phyloP scores from a whole-genome alignment of 2,113 vertebrate species.

The Clarias gariepinus region DNA sequence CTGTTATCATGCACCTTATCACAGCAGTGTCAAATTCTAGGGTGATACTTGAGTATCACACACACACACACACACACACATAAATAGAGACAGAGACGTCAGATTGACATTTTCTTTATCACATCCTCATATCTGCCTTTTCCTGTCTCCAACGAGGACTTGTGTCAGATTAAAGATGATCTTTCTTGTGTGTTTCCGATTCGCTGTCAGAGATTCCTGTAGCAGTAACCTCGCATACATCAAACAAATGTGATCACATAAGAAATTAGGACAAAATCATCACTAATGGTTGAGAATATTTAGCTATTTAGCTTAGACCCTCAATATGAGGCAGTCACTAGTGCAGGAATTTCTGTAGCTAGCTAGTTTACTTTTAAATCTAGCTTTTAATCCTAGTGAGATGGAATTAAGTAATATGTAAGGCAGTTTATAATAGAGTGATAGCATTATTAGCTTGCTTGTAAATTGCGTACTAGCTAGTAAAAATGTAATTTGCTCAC shows the following conservation, averaged over 20 bases:
- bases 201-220: neutral
- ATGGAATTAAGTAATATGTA: no score
- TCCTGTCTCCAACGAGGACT: slow-evolving; percentile 6
- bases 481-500: neutral
- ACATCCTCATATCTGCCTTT: neutral
- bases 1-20: slow-evolving; percentile 28
- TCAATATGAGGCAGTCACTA: neutral
- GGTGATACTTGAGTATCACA: slow-evolving; percentile 24
- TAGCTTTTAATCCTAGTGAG: neutral
- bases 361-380: neutral
- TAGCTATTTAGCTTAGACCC: neutral
- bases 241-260: neutral
- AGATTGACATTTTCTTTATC: slow-evolving; percentile 26
- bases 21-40: slow-evolving; percentile 2
- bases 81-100: neutral
- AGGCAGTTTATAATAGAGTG: no score
- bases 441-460: neutral
- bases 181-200: neutral
- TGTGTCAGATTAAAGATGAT: slow-evolving; percentile 9
- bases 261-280: neutral
- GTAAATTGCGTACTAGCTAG: neutral
- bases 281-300: neutral
- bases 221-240: neutral
- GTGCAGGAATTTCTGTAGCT: neutral
- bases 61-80: slow-evolving; percentile 17